Evolutionary conservation across 1,140 invertebrate genomes (phyloP).

Genomic region (Formica exsecta): DNA sequence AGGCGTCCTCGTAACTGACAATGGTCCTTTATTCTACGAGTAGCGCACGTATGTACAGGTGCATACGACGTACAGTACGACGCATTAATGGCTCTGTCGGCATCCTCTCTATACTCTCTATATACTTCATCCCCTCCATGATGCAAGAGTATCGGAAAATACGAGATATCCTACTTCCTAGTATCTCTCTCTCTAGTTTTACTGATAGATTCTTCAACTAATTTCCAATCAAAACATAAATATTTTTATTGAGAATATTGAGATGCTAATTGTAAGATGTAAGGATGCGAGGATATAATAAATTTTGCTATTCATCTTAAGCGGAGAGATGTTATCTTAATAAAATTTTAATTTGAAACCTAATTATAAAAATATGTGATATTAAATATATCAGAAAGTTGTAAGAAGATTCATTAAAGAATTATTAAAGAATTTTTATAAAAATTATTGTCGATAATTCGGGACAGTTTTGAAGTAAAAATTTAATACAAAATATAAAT

Average conservation of each 20-base stretch:
- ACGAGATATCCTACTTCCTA: neutral
- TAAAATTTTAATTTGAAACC: neutral
- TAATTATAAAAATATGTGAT: neutral
- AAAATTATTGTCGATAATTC: neutral
- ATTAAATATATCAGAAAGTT: neutral
- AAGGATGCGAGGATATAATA: neutral
- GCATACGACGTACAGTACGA: constrained; percentile 56
- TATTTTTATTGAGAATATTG: neutral
- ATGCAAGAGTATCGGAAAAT: constrained; percentile 45
- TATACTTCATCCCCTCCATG: neutral
- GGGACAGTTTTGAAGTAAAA: neutral
- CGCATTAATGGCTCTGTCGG: constrained; percentile 38
- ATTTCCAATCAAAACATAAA: neutral
- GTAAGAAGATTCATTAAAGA: neutral
- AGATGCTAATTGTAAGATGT: constrained; percentile 3
- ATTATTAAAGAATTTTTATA: neutral
- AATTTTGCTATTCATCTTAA: neutral
- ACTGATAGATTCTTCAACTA: neutral
- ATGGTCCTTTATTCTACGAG: constrained; percentile 63
- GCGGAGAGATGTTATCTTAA: neutral
- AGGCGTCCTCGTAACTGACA: constrained; percentile 65
- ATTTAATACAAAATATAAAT: neutral
- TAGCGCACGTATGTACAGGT: constrained; percentile 55
- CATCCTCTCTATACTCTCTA: neutral
- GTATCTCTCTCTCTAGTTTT: neutral